phyloP scores from a whole-genome alignment of 2,113 vertebrate species.

The Oryzias woworae region DNA sequence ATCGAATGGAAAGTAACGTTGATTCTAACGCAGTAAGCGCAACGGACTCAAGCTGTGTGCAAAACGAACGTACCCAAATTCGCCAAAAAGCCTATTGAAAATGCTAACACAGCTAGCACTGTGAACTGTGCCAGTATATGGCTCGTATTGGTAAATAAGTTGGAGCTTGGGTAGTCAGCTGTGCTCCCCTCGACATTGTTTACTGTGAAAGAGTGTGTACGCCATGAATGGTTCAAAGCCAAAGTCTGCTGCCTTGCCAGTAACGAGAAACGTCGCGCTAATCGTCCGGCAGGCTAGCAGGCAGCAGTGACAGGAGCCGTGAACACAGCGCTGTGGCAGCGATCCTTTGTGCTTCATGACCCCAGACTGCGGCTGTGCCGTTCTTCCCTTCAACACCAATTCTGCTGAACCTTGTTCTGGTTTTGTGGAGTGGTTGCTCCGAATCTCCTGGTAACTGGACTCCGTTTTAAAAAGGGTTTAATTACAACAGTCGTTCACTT shows the following conservation, averaged over 20 bases:
- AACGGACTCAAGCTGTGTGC: background rate
- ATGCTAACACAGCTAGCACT: constrained; percentile 63
- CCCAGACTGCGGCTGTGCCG: constrained; percentile 5
- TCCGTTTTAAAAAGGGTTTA: no score
- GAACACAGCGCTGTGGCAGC: constrained; percentile 32
- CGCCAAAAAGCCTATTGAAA: constrained; percentile 36
- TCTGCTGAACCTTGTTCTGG: background rate
- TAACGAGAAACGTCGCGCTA: constrained; percentile 2
- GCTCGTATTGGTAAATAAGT: background rate
- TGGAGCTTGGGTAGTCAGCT: background rate
- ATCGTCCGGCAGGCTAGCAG: constrained; percentile 51
- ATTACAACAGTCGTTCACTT: no score
- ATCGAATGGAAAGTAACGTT: background rate
- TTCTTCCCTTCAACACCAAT: background rate
- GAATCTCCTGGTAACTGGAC: background rate
- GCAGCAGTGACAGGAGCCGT: constrained; percentile 28
- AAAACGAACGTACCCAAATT: constrained; percentile 65
- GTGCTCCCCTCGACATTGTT: accelerated
- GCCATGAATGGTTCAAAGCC: background rate
- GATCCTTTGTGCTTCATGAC: constrained; percentile 61
- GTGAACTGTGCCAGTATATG: constrained; percentile 32
- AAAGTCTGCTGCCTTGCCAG: background rate
- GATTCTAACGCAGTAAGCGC: background rate
- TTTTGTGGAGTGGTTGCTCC: background rate
- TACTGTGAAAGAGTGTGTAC: accelerated